Evolutionary conservation across 2,113 vertebrate genomes (phyloP).

Genomic region (Phylloscopus trochilus): DNA sequence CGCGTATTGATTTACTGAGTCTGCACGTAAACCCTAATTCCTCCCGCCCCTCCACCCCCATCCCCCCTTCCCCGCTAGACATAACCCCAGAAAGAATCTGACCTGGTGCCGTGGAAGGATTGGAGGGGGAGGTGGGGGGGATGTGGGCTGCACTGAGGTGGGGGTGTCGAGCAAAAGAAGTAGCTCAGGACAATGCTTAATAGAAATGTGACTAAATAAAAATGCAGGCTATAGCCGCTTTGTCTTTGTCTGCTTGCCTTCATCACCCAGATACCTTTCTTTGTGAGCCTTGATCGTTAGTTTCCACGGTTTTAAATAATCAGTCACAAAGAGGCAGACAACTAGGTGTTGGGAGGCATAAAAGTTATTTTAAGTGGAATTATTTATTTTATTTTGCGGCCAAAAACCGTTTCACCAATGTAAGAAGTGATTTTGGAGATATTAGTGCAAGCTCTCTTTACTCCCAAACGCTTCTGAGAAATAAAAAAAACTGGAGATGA

Average conservation of each 20-base stretch:
- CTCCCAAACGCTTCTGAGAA: constrained; percentile 61
- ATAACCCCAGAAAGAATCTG: constrained; percentile 54
- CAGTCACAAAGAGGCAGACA: constrained; percentile 64
- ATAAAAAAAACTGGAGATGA: constrained; percentile 72
- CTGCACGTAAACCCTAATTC: constrained; percentile 48
- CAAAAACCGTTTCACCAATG: constrained; percentile 61
- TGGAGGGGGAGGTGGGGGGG: not conserved
- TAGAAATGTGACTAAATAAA: constrained; percentile 57
- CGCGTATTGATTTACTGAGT: constrained; percentile 63
- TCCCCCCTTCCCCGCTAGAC: not conserved
- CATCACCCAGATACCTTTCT: constrained; percentile 74
- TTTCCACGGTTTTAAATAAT: constrained; percentile 64
- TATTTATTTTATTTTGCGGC: constrained; percentile 20
- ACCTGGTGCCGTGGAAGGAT: constrained; percentile 11
- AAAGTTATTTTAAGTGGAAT: constrained; percentile 71
- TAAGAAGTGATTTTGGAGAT: constrained; percentile 65
- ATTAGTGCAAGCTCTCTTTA: constrained; percentile 54
- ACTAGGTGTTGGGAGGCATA: constrained; percentile 51
- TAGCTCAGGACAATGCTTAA: constrained; percentile 50
- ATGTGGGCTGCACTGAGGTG: not conserved
- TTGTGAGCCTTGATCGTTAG: constrained; percentile 70
- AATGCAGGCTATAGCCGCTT: constrained; percentile 67
- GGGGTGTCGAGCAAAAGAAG: constrained; percentile 25
- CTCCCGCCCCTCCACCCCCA: not conserved
- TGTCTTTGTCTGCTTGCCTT: constrained; percentile 67